phyloP scores from a whole-genome alignment of 2,113 vertebrate species.

The Petrocephalus microphthalmus region DNA sequence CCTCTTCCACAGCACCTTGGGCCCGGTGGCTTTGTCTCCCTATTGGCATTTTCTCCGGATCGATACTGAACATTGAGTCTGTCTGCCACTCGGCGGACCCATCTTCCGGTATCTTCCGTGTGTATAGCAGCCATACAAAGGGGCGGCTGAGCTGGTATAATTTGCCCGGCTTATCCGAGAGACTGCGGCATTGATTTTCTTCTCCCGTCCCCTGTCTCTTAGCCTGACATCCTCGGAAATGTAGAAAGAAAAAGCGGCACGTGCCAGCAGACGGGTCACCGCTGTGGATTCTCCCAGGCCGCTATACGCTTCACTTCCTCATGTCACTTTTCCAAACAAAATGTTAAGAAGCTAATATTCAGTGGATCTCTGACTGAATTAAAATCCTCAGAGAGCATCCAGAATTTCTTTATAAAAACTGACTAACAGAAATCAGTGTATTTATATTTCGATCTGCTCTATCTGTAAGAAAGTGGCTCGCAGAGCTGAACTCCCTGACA shows the following conservation, averaged over 20 bases:
- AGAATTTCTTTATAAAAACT: neutral
- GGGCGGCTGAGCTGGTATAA: conserved; percentile 79
- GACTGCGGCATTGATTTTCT: conserved; percentile 84
- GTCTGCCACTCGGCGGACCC: conserved; percentile 70
- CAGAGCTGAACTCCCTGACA: neutral
- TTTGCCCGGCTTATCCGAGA: conserved; percentile 77
- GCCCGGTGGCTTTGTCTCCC: neutral
- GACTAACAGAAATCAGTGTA: neutral
- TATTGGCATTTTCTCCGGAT: conserved; percentile 71
- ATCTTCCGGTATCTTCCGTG: conserved; percentile 73
- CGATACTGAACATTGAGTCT: conserved; percentile 80
- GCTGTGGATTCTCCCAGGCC: conserved; percentile 63
- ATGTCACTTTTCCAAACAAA: conserved; percentile 41
- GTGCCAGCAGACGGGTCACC: conserved; percentile 74
- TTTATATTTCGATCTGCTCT: neutral
- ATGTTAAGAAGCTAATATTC: neutral
- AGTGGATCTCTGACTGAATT: neutral
- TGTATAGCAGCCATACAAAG: conserved; percentile 82
- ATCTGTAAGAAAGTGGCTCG: neutral
- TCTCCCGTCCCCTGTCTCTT: conserved; percentile 55
- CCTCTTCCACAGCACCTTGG: neutral
- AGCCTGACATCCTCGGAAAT: conserved; percentile 76
- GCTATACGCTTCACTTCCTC: conserved; percentile 67
- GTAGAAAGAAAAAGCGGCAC: conserved; percentile 66
- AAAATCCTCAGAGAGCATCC: neutral